Evolutionary conservation across 2,113 vertebrate genomes (phyloP).

Genomic region (Sisor rabdophorus): DNA sequence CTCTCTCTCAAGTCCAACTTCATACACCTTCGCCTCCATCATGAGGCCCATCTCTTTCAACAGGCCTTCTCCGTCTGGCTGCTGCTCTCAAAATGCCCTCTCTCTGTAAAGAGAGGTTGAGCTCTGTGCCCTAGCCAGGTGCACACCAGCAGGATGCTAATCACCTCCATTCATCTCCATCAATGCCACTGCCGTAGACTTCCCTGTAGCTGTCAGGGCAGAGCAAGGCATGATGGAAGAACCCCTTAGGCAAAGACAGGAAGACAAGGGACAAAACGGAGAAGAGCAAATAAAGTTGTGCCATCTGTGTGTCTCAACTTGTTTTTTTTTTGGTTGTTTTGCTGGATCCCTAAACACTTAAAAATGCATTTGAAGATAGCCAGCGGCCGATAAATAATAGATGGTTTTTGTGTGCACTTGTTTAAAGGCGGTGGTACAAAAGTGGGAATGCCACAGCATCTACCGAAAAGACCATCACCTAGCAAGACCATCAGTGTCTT

Average conservation of each 20-base stretch:
- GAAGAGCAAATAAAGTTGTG: conserved; percentile 24
- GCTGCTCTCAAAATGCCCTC: conserved; percentile 5
- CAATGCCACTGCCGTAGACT: conserved; percentile 31
- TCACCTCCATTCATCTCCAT: conserved; percentile 49
- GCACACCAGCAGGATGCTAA: conserved; percentile 38
- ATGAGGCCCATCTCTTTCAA: conserved; percentile 20
- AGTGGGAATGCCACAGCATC: background rate
- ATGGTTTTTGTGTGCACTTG: conserved; percentile 21
- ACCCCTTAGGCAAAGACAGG: conserved; percentile 17
- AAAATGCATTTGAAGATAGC: conserved; percentile 20
- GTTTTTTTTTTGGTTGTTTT: background rate
- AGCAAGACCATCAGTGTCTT: too few species aligned
- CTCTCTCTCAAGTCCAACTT: background rate
- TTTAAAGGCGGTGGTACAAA: conserved; percentile 25
- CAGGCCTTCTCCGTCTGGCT: conserved; percentile 16
- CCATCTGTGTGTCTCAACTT: conserved; percentile 28
- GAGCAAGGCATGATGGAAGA: conserved; percentile 24
- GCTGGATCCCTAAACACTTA: conserved; percentile 22
- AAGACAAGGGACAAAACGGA: conserved; percentile 16
- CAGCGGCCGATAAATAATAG: conserved; percentile 31
- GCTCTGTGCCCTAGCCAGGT: conserved; percentile 32
- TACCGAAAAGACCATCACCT: conserved; percentile 21
- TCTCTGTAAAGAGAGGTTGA: conserved; percentile 11
- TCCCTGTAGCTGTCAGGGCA: conserved; percentile 32
- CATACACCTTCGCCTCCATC: conserved; percentile 23